A percentile compares a stretch with the other conserved stretches of the same genome.
These are phyloP conservation scores for Paguma larvata DNA, from an alignment of 2,797 vertebrate species.

Conservation along the genomic window DNA sequence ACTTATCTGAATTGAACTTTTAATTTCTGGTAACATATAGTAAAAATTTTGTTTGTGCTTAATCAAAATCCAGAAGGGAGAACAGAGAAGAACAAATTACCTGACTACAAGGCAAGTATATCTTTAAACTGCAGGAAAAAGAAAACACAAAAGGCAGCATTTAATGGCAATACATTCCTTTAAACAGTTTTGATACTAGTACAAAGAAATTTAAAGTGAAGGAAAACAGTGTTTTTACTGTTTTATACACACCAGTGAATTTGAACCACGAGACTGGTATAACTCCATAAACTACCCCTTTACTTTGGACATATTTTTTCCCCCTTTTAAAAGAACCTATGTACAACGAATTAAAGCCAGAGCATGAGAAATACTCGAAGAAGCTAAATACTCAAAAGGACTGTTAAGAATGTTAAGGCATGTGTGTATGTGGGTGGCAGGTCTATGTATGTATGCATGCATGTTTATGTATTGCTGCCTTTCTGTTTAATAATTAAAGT, in stretches of 20 bases:
- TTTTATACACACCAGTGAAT: conserved; percentile 6
- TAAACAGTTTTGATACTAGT: background rate
- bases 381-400: conserved; percentile 29
- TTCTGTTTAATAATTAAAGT: conserved; percentile 49
- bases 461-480: background rate
- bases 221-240: conserved; percentile 16
- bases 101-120: background rate
- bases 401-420: background rate
- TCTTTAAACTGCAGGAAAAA: conserved; percentile 60
- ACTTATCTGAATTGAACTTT: background rate
- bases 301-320: background rate
- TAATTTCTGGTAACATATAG: background rate
- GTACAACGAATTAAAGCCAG: conserved; percentile 14
- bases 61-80: conserved; percentile 5
- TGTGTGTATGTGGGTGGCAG: background rate
- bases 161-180: background rate
- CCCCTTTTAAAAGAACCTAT: conserved; percentile 7
- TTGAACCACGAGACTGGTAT: background rate
- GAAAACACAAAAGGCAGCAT: conserved; percentile 6
- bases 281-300: conserved; percentile 37
- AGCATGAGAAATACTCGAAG: background rate
- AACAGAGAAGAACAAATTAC: conserved; percentile 46
- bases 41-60: conserved; percentile 19
- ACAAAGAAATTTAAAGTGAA: conserved; percentile 6
- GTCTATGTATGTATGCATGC: background rate